phyloP scores from a whole-genome alignment of 1,140 invertebrate genomes.

The Pseudomyrmex concolor region DNA sequence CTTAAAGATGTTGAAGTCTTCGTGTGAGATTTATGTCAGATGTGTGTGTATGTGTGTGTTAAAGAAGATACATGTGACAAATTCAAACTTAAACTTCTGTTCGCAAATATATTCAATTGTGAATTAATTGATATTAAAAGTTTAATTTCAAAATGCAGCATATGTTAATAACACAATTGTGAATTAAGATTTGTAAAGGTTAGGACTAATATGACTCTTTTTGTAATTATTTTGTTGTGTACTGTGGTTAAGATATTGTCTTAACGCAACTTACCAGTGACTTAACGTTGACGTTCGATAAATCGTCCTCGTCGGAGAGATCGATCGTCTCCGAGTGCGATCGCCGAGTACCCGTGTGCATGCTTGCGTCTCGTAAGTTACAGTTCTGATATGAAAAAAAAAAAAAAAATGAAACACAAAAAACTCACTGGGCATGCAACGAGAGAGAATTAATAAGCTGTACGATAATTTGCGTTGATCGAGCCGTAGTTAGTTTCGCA shows the following conservation, averaged over 20 bases:
- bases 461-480: slow-evolving; percentile 32
- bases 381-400: slow-evolving; percentile 78
- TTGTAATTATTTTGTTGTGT: background rate
- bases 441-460: slow-evolving; percentile 44
- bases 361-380: slow-evolving; percentile 81
- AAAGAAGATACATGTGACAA: background rate
- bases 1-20: background rate
- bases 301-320: slow-evolving; percentile 83
- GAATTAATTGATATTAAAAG: background rate
- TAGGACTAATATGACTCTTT: background rate
- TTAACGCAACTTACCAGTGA: slow-evolving; percentile 82
- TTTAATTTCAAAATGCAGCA: slow-evolving; percentile 3
- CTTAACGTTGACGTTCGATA: slow-evolving; percentile 87
- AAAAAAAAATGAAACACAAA: slow-evolving; percentile 78
- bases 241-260: background rate
- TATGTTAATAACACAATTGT: slow-evolving; percentile 23
- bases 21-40: background rate
- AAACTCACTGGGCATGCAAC: slow-evolving; percentile 77
- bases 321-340: slow-evolving; percentile 80
- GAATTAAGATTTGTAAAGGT: background rate
- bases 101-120: background rate
- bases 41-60: background rate
- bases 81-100: background rate
- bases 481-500: slow-evolving; percentile 19
- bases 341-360: slow-evolving; percentile 78